Evolutionary conservation across 2,797 vertebrate genomes (phyloP).

Genomic region (Mormyrus proboscirostris): DNA sequence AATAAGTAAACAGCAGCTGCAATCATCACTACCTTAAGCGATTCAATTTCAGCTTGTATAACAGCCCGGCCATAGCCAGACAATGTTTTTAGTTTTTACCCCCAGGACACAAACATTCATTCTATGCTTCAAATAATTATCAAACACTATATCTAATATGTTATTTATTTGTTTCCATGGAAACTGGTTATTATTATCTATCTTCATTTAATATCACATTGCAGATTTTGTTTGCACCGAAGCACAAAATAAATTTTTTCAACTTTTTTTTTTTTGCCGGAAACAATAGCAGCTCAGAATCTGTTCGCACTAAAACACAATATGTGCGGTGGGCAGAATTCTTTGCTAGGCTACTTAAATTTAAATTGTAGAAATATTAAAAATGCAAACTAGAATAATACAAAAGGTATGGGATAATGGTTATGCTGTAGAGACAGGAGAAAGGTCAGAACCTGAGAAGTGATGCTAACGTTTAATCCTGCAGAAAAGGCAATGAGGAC

Average conservation of each 20-base stretch:
- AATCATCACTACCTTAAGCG: neutral
- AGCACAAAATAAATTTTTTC: constrained; percentile 21
- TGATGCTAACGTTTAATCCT: neutral
- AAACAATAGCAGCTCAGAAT: neutral
- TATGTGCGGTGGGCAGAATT: neutral
- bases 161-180: constrained; percentile 48
- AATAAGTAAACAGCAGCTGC: neutral
- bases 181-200: constrained; percentile 39
- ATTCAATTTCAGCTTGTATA: neutral
- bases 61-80: neutral
- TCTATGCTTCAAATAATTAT: constrained; percentile 30
- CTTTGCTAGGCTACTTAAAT: neutral
- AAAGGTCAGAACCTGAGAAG: neutral
- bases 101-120: constrained; percentile 20
- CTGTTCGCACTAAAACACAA: neutral
- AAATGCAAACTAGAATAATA: neutral
- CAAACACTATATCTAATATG: constrained; percentile 22
- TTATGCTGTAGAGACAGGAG: neutral
- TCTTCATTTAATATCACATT: constrained; percentile 25
- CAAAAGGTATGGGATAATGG: neutral
- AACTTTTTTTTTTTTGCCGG: neutral
- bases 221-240: constrained; percentile 24
- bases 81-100: constrained; percentile 21
- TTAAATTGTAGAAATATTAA: neutral
- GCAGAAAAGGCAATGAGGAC: neutral